phyloP scores from a whole-genome alignment of 1,140 invertebrate species.

The Ctenoplectra terminalis region DNA sequence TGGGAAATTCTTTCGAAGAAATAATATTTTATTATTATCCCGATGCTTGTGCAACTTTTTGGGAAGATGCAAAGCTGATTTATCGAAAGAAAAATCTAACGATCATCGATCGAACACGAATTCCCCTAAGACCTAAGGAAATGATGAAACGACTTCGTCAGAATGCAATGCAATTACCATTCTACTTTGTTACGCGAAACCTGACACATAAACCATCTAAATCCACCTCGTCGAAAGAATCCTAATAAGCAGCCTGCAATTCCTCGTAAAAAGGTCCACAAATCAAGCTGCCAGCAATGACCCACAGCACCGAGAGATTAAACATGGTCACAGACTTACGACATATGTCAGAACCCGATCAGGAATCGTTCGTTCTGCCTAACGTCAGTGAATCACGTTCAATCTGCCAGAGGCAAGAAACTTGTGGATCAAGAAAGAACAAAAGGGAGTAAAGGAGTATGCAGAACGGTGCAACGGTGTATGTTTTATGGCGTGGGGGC shows the following conservation, averaged over 20 bases:
- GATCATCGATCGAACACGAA: too few relatives aligned
- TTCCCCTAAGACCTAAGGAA: too few relatives aligned
- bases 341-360: neutral
- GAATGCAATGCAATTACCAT: too few relatives aligned
- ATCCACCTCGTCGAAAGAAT: neutral
- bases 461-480: neutral
- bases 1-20: too few relatives aligned
- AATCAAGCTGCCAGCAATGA: neutral
- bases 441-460: neutral
- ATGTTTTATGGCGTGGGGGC: neutral
- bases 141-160: too few relatives aligned
- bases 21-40: too few relatives aligned
- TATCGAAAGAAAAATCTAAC: too few relatives aligned
- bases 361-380: neutral
- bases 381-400: neutral
- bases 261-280: neutral
- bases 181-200: too few relatives aligned
- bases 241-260: neutral
- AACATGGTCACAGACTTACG: neutral
- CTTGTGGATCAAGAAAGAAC: constrained; percentile 5
- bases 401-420: neutral
- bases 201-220: neutral
- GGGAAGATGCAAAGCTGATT: too few relatives aligned
- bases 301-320: neutral
- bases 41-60: too few relatives aligned